Evolutionary conservation across 2,113 vertebrate species (phyloP), one percentile per base, ranked within the genome.

Genomic region (Pangasianodon gigas): DNA sequence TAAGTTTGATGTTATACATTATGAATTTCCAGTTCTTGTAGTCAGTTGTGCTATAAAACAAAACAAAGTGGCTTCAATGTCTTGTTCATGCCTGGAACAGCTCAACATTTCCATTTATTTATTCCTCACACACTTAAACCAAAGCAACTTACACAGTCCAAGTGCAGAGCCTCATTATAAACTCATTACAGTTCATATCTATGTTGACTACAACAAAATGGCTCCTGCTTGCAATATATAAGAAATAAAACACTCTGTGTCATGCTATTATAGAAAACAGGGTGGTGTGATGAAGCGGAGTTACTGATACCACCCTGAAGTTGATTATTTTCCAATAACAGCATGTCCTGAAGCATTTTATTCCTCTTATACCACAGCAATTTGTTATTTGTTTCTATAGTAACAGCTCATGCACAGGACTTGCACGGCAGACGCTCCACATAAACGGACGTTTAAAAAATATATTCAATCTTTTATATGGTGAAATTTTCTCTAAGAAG

Each of bases 51-150:
- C 44, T 26, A 67, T 67, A 71, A 87, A 37, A 58, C 74, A 41
- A 52, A 41, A 58, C 32, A 46, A 85, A 77, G 32, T 82, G 10
- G 19, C 44, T 58, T 48, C 54, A n/a, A n/a, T 46, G 86, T 67
- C 82, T 67, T 74, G 32, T 26, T 85, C 82, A 69, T 89, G 75
- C 71, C 74, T 91, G 88, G 81, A 91, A 84, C 48, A 75, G 71
- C 67, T 89, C 41, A 77, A 75, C 77, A 86, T 91, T 87, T 74
- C 44, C 44, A 4, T 26, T 79, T 14, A 29, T 26, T 48, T 69
- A 1, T 48, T 29, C 26, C 24, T 48, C 24, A 48, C 21, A 26
- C 21, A 6, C 44, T 13, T 48, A 11, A 24, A 11, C 19, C 21
- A 46, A 37, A 41, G 19, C 71, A 74, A 9, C 67, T n/a, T 69